Conservation (phyloP, 1,140 invertebrate species). For the Eciton burchellii region DNA sequence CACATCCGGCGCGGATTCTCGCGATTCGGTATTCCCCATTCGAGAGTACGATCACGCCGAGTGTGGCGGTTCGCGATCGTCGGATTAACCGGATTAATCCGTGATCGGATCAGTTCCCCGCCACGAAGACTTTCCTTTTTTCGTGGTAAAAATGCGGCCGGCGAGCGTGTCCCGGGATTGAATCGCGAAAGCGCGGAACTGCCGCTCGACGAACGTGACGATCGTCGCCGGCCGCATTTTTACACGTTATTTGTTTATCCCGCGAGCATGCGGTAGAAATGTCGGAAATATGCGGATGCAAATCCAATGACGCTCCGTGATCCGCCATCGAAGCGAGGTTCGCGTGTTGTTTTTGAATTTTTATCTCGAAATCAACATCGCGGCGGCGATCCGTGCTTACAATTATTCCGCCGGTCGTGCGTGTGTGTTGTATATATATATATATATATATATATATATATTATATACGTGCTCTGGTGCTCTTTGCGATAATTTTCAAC, state of each 20-base stretch:
- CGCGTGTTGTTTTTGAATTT: neutral
- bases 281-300: neutral
- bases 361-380: constrained; percentile 22
- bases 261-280: neutral
- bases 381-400: neutral
- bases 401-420: constrained; percentile 7
- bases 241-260: constrained; percentile 18
- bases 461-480: too few species aligned
- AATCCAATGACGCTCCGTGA: constrained; percentile 21
- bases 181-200: neutral
- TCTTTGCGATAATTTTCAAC: neutral
- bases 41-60: constrained; percentile 7
- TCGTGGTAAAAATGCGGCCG: neutral
- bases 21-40: constrained; percentile 57
- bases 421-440: too few species aligned
- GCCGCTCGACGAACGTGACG: constrained; percentile 8
- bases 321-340: constrained; percentile 5
- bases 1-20: constrained; percentile 31
- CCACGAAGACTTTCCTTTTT: neutral
- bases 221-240: neutral
- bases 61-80: neutral
- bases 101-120: neutral
- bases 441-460: too few species aligned
- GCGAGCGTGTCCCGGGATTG: constrained; percentile 3
- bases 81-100: constrained; percentile 58